A percentile compares a stretch with the other conserved stretches of the same genome.
phyloP scores from a whole-genome alignment of 2,797 vertebrate genomes.

The Apogon hyalosoma region DNA sequence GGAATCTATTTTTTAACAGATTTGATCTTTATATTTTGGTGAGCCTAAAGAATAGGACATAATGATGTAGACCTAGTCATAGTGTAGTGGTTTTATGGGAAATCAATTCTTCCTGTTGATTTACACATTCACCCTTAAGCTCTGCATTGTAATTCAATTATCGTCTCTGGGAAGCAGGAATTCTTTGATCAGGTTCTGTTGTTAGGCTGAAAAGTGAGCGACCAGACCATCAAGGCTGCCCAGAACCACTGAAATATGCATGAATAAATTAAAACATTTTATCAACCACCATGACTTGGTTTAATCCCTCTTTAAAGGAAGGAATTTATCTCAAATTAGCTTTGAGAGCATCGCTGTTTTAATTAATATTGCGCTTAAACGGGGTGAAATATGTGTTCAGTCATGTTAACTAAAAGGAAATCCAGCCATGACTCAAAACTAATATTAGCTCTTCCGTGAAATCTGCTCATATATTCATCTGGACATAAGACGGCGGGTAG shows the following conservation, averaged over 20 bases:
- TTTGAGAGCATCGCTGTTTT: neutral
- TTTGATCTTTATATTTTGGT: too few relatives aligned
- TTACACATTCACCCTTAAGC: conserved; percentile 14
- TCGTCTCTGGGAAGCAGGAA: neutral
- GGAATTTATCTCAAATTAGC: too few relatives aligned
- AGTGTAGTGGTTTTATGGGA: neutral
- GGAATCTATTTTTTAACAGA: too few relatives aligned
- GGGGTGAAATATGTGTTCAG: neutral
- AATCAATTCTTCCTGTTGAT: conserved; percentile 16
- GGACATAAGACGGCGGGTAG: conserved; percentile 8
- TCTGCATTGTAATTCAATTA: conserved; percentile 13
- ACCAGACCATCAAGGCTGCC: too few relatives aligned
- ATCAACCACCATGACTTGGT: too few relatives aligned
- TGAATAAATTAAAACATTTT: too few relatives aligned
- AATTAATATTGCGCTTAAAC: neutral
- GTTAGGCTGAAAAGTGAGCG: too few relatives aligned
- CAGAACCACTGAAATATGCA: too few relatives aligned
- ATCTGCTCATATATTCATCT: conserved; percentile 1
- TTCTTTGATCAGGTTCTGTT: neutral
- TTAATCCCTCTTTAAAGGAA: too few relatives aligned
- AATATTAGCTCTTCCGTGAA: conserved; percentile 1
- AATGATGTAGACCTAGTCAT: neutral
- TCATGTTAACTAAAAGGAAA: neutral
- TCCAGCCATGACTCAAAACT: neutral
- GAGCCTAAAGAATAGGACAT: too few relatives aligned